Evolutionary conservation across 1,140 invertebrate genomes (phyloP).

Genomic region (Lepidotrigona ventralis): DNA sequence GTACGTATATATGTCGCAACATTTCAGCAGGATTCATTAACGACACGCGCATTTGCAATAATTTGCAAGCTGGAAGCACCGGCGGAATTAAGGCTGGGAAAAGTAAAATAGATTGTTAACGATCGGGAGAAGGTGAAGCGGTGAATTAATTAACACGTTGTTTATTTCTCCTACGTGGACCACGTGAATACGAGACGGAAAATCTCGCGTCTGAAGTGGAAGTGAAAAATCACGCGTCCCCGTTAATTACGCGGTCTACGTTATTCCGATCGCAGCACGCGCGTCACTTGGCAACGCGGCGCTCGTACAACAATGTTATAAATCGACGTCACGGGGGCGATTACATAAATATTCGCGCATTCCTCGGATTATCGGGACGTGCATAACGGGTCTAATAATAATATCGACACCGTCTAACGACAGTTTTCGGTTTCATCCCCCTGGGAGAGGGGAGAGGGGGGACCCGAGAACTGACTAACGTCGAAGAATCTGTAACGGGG

Average conservation of each 20-base stretch:
- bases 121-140: too few species aligned
- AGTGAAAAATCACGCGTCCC: constrained; percentile 11
- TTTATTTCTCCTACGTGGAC: background rate
- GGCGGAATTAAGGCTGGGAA: background rate
- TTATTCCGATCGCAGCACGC: constrained; percentile 37
- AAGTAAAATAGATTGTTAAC: background rate
- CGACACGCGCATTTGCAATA: background rate
- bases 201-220: background rate
- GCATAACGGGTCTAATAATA: constrained; percentile 29
- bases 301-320: constrained; percentile 48
- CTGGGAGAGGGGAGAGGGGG: too few species aligned
- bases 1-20: background rate
- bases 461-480: too few species aligned
- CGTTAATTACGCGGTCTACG: constrained; percentile 5
- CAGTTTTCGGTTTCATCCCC: background rate
- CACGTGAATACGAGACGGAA: too few species aligned
- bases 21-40: constrained; percentile 8
- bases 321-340: constrained; percentile 30
- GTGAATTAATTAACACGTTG: background rate
- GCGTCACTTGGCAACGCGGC: constrained; percentile 40
- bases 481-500: background rate
- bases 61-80: background rate
- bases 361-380: constrained; percentile 12
- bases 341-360: constrained; percentile 45
- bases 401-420: constrained; percentile 26